A percentile compares a stretch with the other conserved stretches of the same genome.
Evolutionary conservation across 1,140 invertebrate genomes (phyloP).

Genomic region (Aphidius ervi): DNA sequence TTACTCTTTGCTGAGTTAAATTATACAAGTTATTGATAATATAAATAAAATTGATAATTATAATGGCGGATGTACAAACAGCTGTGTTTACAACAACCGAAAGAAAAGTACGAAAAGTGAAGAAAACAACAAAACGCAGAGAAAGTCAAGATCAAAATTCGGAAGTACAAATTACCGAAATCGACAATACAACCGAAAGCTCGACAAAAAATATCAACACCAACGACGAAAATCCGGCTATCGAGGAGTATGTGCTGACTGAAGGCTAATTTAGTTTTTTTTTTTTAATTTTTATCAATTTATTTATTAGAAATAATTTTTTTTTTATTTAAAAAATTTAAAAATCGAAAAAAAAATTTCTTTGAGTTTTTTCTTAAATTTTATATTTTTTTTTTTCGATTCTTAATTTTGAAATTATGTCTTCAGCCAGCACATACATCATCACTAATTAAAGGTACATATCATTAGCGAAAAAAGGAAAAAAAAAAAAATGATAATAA

Average conservation of each 20-base stretch:
- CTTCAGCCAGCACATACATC: conserved; percentile 55
- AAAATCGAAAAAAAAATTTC: neutral
- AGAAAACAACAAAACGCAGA: conserved; percentile 77
- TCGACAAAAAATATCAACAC: conserved; percentile 48
- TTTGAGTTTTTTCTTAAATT: neutral
- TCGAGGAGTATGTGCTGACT: conserved; percentile 78
- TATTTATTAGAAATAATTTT: neutral
- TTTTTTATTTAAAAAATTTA: neutral
- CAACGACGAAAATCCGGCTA: conserved; percentile 40
- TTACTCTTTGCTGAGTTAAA: neutral
- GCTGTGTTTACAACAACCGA: conserved; percentile 78
- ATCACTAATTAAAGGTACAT: conserved; percentile 53
- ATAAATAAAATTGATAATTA: conserved; percentile 15
- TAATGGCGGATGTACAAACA: conserved; percentile 82
- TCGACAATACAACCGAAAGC: conserved; percentile 63
- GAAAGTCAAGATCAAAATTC: conserved; percentile 66
- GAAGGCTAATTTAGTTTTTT: conserved; percentile 28
- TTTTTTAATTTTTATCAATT: conserved; percentile 10
- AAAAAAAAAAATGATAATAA: neutral
- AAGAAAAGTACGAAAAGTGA: conserved; percentile 84
- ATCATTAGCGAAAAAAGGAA: conserved; percentile 25
- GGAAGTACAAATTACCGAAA: conserved; percentile 77
- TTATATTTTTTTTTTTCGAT: no score
- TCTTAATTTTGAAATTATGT: conserved; percentile 28
- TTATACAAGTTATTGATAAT: neutral